Evolutionary conservation across 2,797 vertebrate genomes (phyloP), one percentile per base, ranked within the genome.

Genomic region (Sebastes iracundus): DNA sequence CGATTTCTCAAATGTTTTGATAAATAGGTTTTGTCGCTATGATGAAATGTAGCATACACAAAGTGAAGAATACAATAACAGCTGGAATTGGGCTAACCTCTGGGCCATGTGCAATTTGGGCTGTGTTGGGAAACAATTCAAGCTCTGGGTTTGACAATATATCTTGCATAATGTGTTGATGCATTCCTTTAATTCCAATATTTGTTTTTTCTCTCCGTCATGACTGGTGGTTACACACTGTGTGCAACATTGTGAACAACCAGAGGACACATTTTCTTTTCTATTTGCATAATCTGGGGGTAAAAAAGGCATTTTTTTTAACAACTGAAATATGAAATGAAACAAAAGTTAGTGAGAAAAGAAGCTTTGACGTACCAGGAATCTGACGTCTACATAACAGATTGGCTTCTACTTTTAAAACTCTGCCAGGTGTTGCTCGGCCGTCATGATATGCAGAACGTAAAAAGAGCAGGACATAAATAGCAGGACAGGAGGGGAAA

Each of bases 161-260:
- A 62, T 86, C 62, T 75, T 62, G 69, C 66, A 13, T 73, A 79
- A 75, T 82, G 72, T 73, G 65, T 64, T 72, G 33, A 77, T 81
- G 25, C 53, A 71, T 85, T 78, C 35, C 78, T 77, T 83, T 88
- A 58, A 87, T 80, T 82, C 59, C 42, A 53, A 22, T 61, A 72
- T 75, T 84, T 72, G 46, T 72, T 72, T 61, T 53, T 35, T 60
- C 6, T 64, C 32, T 83, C 13, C 14, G 25, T 53, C 52, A 12
- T 35, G 59, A 68, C 72, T 75, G 62, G 35, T n/a, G 20, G 35
- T 69, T 60, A 49, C 28, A 75, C 63, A 72, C n/a, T 52, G 49
- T 33, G 38, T 33, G 10, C 56, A 80, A 4, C n/a, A 35, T 38
- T 77, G 52, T 59, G 38, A 68, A 61, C 7, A 74, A 23, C 5